Evolutionary conservation across 2,797 vertebrate species (phyloP).

Genomic region (Hemibagrus guttatus): DNA sequence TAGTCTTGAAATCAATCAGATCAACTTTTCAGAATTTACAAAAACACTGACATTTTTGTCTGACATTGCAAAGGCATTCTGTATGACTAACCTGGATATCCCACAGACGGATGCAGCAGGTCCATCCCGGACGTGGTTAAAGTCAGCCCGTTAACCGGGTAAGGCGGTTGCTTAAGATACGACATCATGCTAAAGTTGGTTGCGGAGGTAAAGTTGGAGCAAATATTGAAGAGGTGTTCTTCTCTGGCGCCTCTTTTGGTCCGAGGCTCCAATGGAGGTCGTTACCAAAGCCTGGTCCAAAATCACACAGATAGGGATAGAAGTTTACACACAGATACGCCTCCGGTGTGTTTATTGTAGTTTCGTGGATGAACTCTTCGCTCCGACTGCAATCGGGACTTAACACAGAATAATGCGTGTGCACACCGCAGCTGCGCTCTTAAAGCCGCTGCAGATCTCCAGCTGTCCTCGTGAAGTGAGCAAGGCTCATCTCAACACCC

Average conservation of each 20-base stretch:
- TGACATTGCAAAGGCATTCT: background rate
- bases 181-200: conserved; percentile 99
- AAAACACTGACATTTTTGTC: background rate
- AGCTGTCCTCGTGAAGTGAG: conserved; percentile 72
- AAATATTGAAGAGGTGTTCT: conserved; percentile 75
- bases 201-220: conserved; percentile 82
- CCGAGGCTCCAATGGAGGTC: conserved; percentile 50
- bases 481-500: conserved; percentile 70
- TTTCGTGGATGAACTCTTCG: conserved; percentile 23
- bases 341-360: conserved; percentile 13
- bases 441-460: conserved; percentile 72
- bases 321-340: conserved; percentile 58
- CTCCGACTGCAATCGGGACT: conserved; percentile 59
- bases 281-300: conserved; percentile 62
- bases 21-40: background rate
- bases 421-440: conserved; percentile 66
- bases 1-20: background rate
- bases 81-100: conserved; percentile 89
- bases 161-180: conserved; percentile 99
- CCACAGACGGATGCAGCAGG: conserved; percentile 94
- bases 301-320: conserved; percentile 53
- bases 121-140: conserved; percentile 98
- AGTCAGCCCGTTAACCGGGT: conserved; percentile 96
- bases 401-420: conserved; percentile 62
- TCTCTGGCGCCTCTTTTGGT: conserved; percentile 16